These are phyloP conservation scores for Protobothrops flavoviridis DNA, from an alignment of 2,113 vertebrate genomes.

Conservation along the genomic window DNA sequence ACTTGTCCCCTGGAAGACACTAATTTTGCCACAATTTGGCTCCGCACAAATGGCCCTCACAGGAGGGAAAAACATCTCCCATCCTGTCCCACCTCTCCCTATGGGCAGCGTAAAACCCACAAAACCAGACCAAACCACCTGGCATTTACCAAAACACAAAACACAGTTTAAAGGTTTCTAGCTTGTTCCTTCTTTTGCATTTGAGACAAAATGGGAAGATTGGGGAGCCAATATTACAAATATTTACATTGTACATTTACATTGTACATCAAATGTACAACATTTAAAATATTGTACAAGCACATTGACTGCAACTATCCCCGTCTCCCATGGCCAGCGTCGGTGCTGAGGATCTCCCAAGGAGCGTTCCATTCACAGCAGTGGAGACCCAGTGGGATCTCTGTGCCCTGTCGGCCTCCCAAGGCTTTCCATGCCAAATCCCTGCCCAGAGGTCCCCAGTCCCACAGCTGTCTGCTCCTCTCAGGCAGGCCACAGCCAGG, in stretches of 20 bases:
- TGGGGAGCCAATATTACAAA: constrained; percentile 52
- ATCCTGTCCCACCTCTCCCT: fast-evolving
- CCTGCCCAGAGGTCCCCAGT: too few relatives aligned
- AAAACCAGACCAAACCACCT: background rate
- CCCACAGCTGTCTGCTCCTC: background rate
- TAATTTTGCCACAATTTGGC: too few relatives aligned
- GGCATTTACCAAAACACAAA: background rate
- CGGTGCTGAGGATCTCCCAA: background rate
- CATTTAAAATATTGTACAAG: background rate
- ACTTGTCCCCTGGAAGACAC: background rate
- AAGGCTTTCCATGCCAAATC: too few relatives aligned
- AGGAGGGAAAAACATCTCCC: background rate
- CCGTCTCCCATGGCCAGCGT: background rate
- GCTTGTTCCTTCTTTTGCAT: background rate
- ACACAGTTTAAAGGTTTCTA: background rate
- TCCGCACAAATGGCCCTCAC: fast-evolving
- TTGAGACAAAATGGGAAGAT: constrained; percentile 5
- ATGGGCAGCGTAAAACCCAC: fast-evolving
- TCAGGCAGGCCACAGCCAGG: background rate
- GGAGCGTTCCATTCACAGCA: background rate
- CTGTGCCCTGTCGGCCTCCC: background rate
- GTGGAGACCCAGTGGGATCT: background rate
- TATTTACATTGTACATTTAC: constrained; percentile 27
- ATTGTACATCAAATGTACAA: too few relatives aligned
- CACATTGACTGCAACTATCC: constrained; percentile 20